Percentiles rank a stretch among this genome's conserved stretches.
Evolutionary conservation across 2,888 invertebrate genomes (phyloP).

Genomic region (Chesias legatella): DNA sequence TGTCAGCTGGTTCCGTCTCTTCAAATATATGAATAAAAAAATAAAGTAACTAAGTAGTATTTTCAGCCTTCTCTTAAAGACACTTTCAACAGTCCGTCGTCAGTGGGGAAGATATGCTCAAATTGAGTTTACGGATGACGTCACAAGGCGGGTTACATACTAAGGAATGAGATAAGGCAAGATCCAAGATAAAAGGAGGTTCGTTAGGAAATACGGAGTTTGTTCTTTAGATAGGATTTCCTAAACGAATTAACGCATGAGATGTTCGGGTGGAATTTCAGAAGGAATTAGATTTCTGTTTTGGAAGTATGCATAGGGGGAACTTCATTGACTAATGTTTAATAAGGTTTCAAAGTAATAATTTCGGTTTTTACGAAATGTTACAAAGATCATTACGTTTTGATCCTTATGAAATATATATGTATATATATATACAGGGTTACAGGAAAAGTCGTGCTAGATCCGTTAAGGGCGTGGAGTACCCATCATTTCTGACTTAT

Average conservation of each 20-base stretch:
- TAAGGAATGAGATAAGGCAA: conserved; percentile 6
- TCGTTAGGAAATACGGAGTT: conserved; percentile 24
- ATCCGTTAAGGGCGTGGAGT: too few species aligned
- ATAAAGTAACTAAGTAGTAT: too few species aligned
- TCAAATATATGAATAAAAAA: too few species aligned
- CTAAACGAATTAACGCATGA: conserved; percentile 21
- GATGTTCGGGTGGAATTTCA: not conserved
- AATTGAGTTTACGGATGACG: conserved; percentile 22
- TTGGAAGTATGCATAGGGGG: not conserved
- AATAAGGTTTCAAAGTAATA: too few species aligned
- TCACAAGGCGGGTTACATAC: conserved; percentile 21
- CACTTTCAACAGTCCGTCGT: conserved; percentile 6
- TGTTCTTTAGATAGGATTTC: conserved; percentile 27
- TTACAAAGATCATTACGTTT: too few species aligned
- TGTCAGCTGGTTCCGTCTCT: too few species aligned
- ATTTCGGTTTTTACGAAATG: too few species aligned
- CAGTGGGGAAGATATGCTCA: conserved; percentile 18
- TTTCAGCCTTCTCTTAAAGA: conserved; percentile 1
- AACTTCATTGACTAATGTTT: not conserved
- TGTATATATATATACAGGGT: too few species aligned
- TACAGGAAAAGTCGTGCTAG: too few species aligned
- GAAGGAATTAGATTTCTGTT: not conserved
- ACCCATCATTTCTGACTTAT: too few species aligned
- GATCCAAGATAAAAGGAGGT: conserved; percentile 12
- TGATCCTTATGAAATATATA: too few species aligned